Percentiles rank a stretch among this genome's conserved stretches.
Evolutionary conservation across 2,113 vertebrate genomes (phyloP).

Genomic region (Clupea harengus): DNA sequence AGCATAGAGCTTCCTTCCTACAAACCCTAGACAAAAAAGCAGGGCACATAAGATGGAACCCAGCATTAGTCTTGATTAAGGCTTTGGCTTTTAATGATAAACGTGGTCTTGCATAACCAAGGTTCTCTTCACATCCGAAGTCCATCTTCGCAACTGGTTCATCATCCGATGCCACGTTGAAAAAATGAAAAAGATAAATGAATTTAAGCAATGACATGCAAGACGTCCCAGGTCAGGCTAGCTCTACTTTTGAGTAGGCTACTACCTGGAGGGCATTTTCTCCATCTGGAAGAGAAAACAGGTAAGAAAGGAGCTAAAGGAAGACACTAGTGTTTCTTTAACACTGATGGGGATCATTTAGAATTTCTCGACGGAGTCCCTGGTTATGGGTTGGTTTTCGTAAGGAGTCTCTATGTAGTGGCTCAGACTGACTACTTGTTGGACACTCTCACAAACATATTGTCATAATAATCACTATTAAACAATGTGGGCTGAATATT

Average conservation of each 20-base stretch:
- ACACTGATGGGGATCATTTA: background rate
- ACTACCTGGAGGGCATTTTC: background rate
- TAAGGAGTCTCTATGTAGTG: background rate
- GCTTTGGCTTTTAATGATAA: background rate
- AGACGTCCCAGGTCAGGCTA: background rate
- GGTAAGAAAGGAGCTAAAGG: background rate
- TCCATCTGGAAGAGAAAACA: background rate
- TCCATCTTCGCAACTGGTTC: background rate
- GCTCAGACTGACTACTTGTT: background rate
- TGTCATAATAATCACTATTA: slow-evolving; percentile 16
- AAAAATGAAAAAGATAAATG: background rate
- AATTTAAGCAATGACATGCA: background rate
- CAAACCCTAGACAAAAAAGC: background rate
- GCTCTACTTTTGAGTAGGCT: no score
- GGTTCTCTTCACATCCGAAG: background rate
- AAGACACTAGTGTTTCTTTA: background rate
- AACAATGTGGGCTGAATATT: slow-evolving; percentile 49
- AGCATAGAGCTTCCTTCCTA: background rate
- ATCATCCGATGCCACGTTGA: background rate
- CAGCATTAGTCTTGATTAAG: background rate
- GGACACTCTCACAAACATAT: background rate
- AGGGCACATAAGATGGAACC: background rate
- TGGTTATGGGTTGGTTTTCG: background rate
- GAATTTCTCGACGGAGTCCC: background rate
- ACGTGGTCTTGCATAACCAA: background rate